Evolutionary conservation across 2,888 invertebrate genomes (phyloP).

Genomic region (Chrysotoxum bicinctum): DNA sequence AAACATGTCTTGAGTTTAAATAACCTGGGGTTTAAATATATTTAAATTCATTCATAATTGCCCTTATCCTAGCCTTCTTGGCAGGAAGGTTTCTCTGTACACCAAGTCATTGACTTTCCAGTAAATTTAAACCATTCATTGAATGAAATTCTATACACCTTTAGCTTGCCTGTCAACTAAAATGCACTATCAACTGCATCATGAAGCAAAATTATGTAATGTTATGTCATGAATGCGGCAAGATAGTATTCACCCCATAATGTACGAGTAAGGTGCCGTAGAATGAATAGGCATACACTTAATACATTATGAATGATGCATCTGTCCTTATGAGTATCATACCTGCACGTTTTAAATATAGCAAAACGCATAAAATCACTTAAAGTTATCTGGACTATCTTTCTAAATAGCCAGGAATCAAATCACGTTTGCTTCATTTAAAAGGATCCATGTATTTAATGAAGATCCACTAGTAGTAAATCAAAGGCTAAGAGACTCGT

Average conservation of each 20-base stretch:
- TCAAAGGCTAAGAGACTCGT: slow-evolving; percentile 33
- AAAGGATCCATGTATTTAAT: slow-evolving; percentile 19
- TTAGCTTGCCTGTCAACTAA: slow-evolving; percentile 32
- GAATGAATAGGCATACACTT: slow-evolving; percentile 22
- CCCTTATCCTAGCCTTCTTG: not conserved
- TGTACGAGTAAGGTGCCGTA: not conserved
- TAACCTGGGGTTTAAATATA: too few relatives aligned
- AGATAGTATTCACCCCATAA: slow-evolving; percentile 46
- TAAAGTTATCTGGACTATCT: slow-evolving; percentile 3
- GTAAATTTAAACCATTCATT: slow-evolving; percentile 51
- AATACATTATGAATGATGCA: slow-evolving; percentile 1
- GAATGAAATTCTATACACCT: slow-evolving; percentile 44
- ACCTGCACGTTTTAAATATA: not conserved
- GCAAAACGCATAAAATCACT: slow-evolving; percentile 37
- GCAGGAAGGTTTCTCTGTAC: not conserved
- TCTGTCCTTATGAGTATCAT: not conserved
- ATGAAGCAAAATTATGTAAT: slow-evolving; percentile 45
- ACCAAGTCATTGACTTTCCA: slow-evolving; percentile 57
- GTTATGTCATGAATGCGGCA: slow-evolving; percentile 45
- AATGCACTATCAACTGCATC: slow-evolving; percentile 18
- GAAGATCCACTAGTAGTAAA: slow-evolving; percentile 11
- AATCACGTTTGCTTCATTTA: slow-evolving; percentile 1
- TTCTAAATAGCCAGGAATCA: slow-evolving; percentile 24
- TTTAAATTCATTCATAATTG: slow-evolving; percentile 61
- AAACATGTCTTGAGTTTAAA: too few relatives aligned